These are phyloP conservation scores for Stegastes partitus DNA, from an alignment of 2,113 vertebrate genomes.

Conservation along the genomic window DNA sequence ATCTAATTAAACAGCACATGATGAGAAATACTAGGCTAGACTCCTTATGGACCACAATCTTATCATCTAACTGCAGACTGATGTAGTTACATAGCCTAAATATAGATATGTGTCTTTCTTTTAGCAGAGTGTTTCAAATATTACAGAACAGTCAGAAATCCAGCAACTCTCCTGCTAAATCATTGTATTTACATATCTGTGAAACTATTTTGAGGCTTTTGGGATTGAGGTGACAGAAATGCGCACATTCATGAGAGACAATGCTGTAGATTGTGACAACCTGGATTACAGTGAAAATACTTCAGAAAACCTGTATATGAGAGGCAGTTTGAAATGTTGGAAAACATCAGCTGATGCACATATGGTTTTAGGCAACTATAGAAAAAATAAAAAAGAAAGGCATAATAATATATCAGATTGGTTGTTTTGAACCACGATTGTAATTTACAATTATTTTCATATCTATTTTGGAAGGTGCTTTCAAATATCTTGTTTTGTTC, in stretches of 20 bases:
- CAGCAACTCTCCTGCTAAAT: background rate
- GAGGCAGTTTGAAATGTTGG: background rate
- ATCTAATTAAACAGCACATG: background rate
- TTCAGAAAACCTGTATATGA: background rate
- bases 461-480: no score
- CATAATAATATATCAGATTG: no score
- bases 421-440: no score
- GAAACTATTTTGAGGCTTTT: background rate
- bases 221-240: background rate
- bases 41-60: background rate
- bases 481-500: no score
- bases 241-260: background rate
- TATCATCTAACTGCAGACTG: no score
- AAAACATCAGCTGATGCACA: background rate
- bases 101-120: no score
- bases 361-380: background rate
- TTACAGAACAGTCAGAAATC: background rate
- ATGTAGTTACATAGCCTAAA: no score
- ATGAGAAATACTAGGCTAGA: background rate
- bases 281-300: background rate
- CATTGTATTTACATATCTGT: background rate
- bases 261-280: background rate
- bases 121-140: no score
- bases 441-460: background rate
- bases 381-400: background rate